Conservation (phyloP, 1,140 invertebrate species). For the Drosophila kohkoa region DNA sequence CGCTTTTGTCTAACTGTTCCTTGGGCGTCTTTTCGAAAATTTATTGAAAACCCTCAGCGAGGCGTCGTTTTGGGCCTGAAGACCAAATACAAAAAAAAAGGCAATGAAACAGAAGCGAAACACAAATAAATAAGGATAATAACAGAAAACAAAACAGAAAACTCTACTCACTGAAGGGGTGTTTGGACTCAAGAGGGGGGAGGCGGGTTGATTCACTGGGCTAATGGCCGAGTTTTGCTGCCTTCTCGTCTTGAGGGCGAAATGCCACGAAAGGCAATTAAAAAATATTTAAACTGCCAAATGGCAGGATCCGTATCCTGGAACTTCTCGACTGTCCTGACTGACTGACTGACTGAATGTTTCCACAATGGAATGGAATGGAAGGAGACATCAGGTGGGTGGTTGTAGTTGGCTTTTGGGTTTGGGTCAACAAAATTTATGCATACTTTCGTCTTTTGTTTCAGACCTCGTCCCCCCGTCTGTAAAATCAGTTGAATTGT, state of each 20-base stretch:
- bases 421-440: slow-evolving; percentile 54
- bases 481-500: slow-evolving; percentile 72
- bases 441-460: slow-evolving; percentile 55
- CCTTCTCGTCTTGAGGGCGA: slow-evolving; percentile 14
- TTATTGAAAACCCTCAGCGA: slow-evolving; percentile 48
- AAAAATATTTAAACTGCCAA: slow-evolving; percentile 81
- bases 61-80: slow-evolving; percentile 3
- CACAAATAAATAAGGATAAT: slow-evolving; percentile 69
- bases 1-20: slow-evolving; percentile 39
- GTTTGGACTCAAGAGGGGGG: not conserved
- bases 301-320: slow-evolving; percentile 27
- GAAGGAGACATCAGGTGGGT: slow-evolving; percentile 6
- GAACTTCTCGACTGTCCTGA: slow-evolving; percentile 4
- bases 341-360: slow-evolving; percentile 36
- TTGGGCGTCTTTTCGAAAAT: slow-evolving; percentile 37
- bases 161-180: slow-evolving; percentile 9
- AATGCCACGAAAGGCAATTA: slow-evolving; percentile 70
- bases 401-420: slow-evolving; percentile 6
- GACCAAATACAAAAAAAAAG: not conserved
- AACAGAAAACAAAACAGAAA: slow-evolving; percentile 29
- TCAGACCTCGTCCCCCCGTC: not conserved
- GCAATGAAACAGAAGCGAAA: slow-evolving; percentile 67
- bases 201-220: slow-evolving; percentile 13
- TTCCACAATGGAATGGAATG: slow-evolving; percentile 33
- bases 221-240: slow-evolving; percentile 29